Conservation (phyloP, 2,888 invertebrate species). For the Tanytarsus gracilentus region DNA sequence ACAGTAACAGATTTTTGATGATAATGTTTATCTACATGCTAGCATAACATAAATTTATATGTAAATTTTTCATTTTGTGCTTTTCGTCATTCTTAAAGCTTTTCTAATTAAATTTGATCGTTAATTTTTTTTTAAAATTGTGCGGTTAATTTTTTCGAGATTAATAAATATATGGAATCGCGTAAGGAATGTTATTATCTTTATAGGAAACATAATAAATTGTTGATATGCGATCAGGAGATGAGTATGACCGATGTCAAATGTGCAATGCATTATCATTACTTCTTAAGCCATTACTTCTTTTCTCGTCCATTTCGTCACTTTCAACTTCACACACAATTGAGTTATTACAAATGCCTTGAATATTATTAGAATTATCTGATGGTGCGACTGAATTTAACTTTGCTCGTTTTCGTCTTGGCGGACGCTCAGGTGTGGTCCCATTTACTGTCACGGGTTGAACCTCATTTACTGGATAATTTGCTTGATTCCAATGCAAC, state of each 20-base stretch:
- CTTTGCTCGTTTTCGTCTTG: slow-evolving; percentile 6
- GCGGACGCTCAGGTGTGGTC: not conserved
- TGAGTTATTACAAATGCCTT: not conserved
- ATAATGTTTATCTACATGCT: too few species aligned
- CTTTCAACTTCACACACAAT: not conserved
- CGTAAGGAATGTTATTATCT: slow-evolving; percentile 16
- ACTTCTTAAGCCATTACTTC: not conserved
- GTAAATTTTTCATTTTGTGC: slow-evolving; percentile 3
- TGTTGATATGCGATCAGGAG: not conserved
- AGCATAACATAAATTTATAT: too few species aligned
- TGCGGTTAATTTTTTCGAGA: not conserved
- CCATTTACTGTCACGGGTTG: not conserved
- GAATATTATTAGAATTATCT: not conserved
- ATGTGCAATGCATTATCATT: slow-evolving; percentile 4
- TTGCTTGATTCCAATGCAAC: slow-evolving; percentile 8
- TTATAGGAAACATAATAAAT: not conserved
- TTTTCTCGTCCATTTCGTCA: not conserved
- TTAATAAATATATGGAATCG: not conserved
- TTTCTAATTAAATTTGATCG: not conserved
- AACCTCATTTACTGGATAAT: not conserved
- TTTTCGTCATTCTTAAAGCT: slow-evolving; percentile 1
- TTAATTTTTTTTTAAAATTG: not conserved
- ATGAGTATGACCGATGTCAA: not conserved
- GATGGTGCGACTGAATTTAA: slow-evolving; percentile 20
- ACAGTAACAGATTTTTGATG: too few species aligned